Evolutionary conservation across 2,113 vertebrate species (phyloP), one percentile per base, ranked within the genome.

Genomic region (Hemichromis elongatus): DNA sequence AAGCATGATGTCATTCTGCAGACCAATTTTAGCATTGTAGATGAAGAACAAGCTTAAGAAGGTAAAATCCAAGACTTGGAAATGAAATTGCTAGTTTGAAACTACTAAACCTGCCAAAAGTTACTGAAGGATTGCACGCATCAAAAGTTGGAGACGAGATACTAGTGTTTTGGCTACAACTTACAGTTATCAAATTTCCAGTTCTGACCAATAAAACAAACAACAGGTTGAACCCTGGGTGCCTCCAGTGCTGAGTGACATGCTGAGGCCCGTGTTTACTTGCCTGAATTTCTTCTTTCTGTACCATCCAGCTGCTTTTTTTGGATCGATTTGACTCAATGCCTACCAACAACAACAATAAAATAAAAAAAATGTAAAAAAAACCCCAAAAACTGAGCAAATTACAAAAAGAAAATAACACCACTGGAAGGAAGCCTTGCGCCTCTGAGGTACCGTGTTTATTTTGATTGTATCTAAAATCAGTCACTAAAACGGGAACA

Each of bases 381-480:
- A 35, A 61, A 61, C 2, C 5, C 59, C 26, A 28, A 14, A n/a
- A 80, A 78, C 35, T n/a, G 14, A 66, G 40, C 21, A 75, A 88
- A 82, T 28, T 13, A 24, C 24, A 33, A 78, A 73, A 85, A 35
- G 50, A 77, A 56, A 52, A 47, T 28, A 73, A 79, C 24, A 79
- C 28, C 28, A 19, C n/a, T 59, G 45, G 56, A 37, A 81, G 33
- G 6, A 10, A 18, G 42, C 55, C 55, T 75, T 75, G 3, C 56
- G 78, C 83, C 83, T 86, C 66, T 61, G 80, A 89, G 82, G 66
- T 75, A 68, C 14, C 0, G 6, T 59, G 83, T 89, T 92, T 89
- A 90, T 88, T 92, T 83, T 89, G 83, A 90, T 89, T 37, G 6
- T 16, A 79, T 90, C 88, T 80, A 86, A 90, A 91, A 85, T 81